Base-by-base conservation (phyloP, 2,888 invertebrate genomes). In the Dexiosoma caninum region DNA sequence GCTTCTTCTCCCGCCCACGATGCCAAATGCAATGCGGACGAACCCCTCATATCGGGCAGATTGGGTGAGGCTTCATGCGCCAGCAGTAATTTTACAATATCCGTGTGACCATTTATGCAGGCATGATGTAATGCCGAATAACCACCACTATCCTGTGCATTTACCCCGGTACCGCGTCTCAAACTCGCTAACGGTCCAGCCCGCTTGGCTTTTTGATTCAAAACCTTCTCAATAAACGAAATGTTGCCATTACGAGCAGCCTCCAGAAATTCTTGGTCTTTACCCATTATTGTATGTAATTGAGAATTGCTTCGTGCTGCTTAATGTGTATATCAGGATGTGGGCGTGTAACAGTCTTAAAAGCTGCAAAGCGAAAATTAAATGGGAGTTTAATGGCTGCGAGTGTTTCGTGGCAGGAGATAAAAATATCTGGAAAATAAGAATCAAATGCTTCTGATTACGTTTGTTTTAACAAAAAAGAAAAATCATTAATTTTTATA, bases 221-320 rank as follows among this genome's bases (percentile, higher is more conserved):
- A 92, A 88, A 98, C 95, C 92, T 97, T 97, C 91, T 97, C 97
- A 84, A 97, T 96, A 86, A 95, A 93, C 85, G 93, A 92, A 87
- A 95, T 93, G 91, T 98, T 96, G 89, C 98, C 98, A 92, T 94
- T 96, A 87, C 98, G 94, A 85, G 98, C 97, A 86, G 97, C 98
- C 90, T 98, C 98, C 91, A 98, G 92, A 91, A 98, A 93, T 92
- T 98, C 98, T 91, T 97, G 97, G 91, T 98, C 98, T 92, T 97
- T 97, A 90, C 98, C 98, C 97, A 98, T 98, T 32, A n/a, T n/a
- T 1, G 6, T 12, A 6, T 21, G 7, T 55, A 5, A 0, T 14
- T n/a, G 4, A 2, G 12, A 27, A 5, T 6, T 30, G 4, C 9
- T 35, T 37, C 16, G 19, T 14, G 3, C 14, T 60, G 4, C 0